A percentile compares a stretch with the other conserved stretches of the same genome.
Evolutionary conservation across 64 coral and sea anemone genomes (phyloP).

Genomic region (Orbicella faveolata): DNA sequence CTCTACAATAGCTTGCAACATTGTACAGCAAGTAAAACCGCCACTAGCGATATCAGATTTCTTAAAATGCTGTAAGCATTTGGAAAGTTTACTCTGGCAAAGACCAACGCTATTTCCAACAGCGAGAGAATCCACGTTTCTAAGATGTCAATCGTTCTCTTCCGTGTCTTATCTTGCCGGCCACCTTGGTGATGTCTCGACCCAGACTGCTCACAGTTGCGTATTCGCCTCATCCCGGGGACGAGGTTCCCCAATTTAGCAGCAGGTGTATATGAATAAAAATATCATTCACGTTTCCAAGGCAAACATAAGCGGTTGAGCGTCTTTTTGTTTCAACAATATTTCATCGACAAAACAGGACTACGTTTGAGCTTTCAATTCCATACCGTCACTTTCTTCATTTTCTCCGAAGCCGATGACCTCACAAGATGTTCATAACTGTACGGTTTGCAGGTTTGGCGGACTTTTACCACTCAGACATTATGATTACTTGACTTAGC

Average conservation of each 20-base stretch:
- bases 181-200: slow-evolving; percentile 14
- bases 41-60: slow-evolving; percentile 14
- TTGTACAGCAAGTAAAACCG: neutral
- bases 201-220: slow-evolving; percentile 13
- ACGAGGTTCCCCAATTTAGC: neutral
- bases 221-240: neutral
- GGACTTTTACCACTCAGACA: neutral
- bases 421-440: slow-evolving; percentile 14
- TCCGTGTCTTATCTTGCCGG: neutral
- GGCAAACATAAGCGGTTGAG: neutral
- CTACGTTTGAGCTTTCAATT: neutral
- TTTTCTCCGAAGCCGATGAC: neutral
- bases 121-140: neutral
- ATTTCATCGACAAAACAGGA: neutral
- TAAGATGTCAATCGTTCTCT: neutral
- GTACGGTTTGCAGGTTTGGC: slow-evolving; percentile 35
- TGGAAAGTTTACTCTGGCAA: slow-evolving; percentile 27
- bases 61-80: slow-evolving; percentile 32
- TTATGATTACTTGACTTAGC: neutral
- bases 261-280: neutral
- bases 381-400: neutral
- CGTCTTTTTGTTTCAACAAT: slow-evolving; percentile 7
- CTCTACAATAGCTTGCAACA: neutral
- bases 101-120: slow-evolving; percentile 11
- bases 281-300: slow-evolving; percentile 11